Percentiles rank a stretch among this genome's conserved stretches.
Evolutionary conservation across 1,140 invertebrate species (phyloP).

Genomic region (Cydia fagiglandana): DNA sequence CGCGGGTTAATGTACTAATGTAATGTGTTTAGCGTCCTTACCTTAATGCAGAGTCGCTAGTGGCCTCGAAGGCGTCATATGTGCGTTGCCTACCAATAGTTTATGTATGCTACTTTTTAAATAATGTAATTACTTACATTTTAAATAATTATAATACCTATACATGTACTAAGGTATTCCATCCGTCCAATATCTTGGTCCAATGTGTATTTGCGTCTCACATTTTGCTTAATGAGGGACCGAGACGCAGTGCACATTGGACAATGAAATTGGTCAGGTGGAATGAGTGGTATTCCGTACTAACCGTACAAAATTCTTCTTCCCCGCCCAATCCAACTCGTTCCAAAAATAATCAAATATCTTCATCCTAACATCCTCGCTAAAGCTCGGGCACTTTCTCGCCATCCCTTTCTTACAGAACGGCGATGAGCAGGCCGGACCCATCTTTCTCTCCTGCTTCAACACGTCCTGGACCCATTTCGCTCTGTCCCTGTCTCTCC

Average conservation of each 20-base stretch:
- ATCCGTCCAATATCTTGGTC: no score
- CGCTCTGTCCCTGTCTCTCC: conserved; percentile 38
- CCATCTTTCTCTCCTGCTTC: conserved; percentile 52
- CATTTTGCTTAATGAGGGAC: no score
- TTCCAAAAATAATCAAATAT: conserved; percentile 59
- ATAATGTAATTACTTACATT: not conserved
- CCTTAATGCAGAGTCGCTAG: no score
- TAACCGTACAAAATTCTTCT: conserved; percentile 46
- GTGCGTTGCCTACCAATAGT: no score
- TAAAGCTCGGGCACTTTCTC: conserved; percentile 43
- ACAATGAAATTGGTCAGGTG: no score
- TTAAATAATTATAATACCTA: not conserved
- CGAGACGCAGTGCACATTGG: no score
- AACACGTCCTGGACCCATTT: conserved; percentile 57
- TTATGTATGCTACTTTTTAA: not conserved
- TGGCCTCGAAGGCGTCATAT: no score
- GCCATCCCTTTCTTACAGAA: conserved; percentile 44
- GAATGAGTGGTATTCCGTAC: not conserved
- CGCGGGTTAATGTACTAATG: no score
- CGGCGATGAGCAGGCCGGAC: conserved; percentile 47
- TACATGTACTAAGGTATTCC: no score
- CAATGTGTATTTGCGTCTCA: no score
- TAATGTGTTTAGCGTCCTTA: no score
- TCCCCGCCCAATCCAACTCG: conserved; percentile 54
- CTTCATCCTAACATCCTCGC: conserved; percentile 41